Conservation (phyloP, 1,140 invertebrate genomes). For the Coenobita brevimanus region DNA sequence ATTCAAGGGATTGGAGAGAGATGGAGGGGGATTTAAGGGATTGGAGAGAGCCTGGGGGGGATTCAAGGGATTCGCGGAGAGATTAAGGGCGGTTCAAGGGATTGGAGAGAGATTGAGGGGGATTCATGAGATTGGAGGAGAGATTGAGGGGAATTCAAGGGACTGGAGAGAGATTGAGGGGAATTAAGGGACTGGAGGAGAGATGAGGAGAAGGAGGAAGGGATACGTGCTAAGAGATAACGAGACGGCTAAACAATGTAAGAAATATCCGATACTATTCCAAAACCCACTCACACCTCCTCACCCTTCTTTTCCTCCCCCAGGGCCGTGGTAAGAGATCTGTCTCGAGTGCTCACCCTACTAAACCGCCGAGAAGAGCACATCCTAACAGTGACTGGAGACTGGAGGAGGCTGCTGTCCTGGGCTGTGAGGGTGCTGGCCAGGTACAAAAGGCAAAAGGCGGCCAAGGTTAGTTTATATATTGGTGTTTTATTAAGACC, state of each 20-base stretch:
- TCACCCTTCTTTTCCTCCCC: conserved; percentile 72
- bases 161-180: neutral
- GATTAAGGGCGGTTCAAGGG: neutral
- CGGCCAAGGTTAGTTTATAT: conserved; percentile 71
- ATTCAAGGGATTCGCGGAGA: neutral
- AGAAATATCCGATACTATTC: too few species aligned
- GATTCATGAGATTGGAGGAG: neutral
- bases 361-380: conserved; percentile 81
- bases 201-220: neutral
- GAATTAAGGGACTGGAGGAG: neutral
- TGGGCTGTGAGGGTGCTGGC: conserved; percentile 84
- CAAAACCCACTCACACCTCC: too few species aligned
- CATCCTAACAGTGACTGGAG: conserved; percentile 81
- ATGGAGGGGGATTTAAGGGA: neutral
- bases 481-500: neutral
- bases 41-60: neutral
- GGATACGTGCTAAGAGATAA: neutral
- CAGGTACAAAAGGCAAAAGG: conserved; percentile 81
- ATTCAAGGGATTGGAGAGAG: too few species aligned
- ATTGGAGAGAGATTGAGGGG: neutral
- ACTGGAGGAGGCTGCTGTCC: conserved; percentile 83
- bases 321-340: conserved; percentile 83
- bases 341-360: conserved; percentile 83
- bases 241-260: neutral
- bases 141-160: neutral